Evolutionary conservation across 2,113 vertebrate species (phyloP).

Genomic region (Phalacrocorax pelagicus): DNA sequence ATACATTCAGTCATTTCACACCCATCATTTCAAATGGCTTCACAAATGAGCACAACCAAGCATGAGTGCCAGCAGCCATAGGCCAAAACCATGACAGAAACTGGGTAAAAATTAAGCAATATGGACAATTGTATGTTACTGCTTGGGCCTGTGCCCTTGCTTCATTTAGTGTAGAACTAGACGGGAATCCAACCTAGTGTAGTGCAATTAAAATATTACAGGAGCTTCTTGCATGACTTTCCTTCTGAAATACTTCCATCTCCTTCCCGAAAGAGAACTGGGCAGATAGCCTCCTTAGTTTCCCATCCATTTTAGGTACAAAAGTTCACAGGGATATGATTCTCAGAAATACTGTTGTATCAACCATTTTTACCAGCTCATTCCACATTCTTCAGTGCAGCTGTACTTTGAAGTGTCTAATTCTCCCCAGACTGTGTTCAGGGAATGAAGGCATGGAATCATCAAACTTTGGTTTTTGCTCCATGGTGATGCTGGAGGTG

Average conservation of each 20-base stretch:
- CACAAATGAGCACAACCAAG: not conserved
- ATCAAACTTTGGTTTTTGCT: not conserved
- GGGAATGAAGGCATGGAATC: not conserved
- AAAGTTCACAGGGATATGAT: not conserved
- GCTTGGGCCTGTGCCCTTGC: not conserved
- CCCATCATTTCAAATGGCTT: not conserved
- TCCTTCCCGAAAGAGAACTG: not conserved
- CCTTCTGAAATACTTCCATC: not conserved
- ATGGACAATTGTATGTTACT: not conserved
- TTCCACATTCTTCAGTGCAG: not conserved
- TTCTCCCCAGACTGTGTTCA: not conserved
- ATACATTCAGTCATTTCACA: not conserved
- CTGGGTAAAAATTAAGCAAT: not conserved
- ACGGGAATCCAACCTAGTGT: not conserved
- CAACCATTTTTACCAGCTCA: not conserved
- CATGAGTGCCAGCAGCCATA: not conserved
- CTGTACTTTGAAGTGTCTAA: not conserved
- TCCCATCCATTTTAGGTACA: not conserved
- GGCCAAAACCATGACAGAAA: not conserved
- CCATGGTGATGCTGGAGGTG: too few species aligned
- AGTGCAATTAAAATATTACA: not conserved
- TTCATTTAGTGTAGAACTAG: not conserved
- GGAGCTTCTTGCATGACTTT: not conserved
- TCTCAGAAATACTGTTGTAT: not conserved
- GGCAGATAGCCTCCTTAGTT: not conserved